Evolutionary conservation across 1,140 invertebrate species (phyloP).

Genomic region (Ladona fulva): DNA sequence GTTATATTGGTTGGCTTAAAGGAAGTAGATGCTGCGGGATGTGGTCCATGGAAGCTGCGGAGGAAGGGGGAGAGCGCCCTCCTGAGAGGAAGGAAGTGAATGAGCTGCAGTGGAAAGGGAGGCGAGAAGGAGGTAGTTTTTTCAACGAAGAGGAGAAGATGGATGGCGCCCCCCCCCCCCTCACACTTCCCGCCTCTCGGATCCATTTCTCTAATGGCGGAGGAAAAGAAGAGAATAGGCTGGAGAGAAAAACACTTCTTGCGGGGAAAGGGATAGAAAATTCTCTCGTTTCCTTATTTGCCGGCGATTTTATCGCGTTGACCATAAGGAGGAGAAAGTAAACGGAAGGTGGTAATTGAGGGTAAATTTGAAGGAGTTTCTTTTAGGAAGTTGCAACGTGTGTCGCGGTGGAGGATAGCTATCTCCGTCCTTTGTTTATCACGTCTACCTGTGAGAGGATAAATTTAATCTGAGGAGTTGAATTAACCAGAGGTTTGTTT

Average conservation of each 20-base stretch:
- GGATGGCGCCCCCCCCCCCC: neutral
- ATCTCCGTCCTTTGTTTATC: too few relatives aligned
- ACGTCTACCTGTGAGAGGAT: too few relatives aligned
- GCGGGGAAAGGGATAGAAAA: neutral
- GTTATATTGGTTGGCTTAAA: too few relatives aligned
- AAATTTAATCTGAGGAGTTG: too few relatives aligned
- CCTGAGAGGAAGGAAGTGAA: neutral
- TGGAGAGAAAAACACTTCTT: neutral
- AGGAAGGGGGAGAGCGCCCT: neutral
- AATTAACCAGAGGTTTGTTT: neutral
- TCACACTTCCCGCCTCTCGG: neutral
- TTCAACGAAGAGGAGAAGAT: neutral
- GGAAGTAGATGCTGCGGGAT: too few relatives aligned
- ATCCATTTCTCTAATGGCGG: conserved; percentile 3
- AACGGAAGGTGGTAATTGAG: too few relatives aligned
- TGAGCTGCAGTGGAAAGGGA: neutral
- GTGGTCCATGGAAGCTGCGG: too few relatives aligned
- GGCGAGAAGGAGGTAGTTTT: neutral
- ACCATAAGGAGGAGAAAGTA: too few relatives aligned
- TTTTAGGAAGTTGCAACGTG: too few relatives aligned
- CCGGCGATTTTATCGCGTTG: too few relatives aligned
- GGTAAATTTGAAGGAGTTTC: too few relatives aligned
- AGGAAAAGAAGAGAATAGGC: neutral
- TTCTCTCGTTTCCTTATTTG: neutral
- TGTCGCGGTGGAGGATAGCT: neutral